Evolutionary conservation across 2,888 invertebrate genomes (phyloP), one percentile per base, ranked within the genome.

Genomic region (Scaptodrosophila latifasciaeformis): DNA sequence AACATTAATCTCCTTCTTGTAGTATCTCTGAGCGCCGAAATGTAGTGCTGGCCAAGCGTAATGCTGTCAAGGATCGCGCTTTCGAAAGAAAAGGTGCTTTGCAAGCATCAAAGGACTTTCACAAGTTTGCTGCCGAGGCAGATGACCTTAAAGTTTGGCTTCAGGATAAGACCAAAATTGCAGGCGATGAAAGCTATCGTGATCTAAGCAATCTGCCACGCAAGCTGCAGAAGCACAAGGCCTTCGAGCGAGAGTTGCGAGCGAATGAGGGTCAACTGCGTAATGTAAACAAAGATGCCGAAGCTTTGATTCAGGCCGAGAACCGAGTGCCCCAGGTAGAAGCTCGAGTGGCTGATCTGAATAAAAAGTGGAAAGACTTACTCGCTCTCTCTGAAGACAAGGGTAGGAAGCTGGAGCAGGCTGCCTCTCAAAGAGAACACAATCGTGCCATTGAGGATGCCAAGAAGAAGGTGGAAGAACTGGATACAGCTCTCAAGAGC

Each of bases 171-270:
- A 91, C 93, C 47, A 92, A 93, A 82, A 94, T 95, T 0, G 97
- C 97, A 0, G 92, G 92, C 1, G 97, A 98, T 76, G 96, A 97
- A 85, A 96, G 93, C 58, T 97, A 97, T 86, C 88, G 96, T 13
- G 97, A 97, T 81, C 87, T 97, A 13, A 92, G 90, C 34, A 97
- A 98, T 84, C 86, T 96, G 62, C 96, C 96, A 65, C 89, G 96
- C 1, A 97, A 97, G 84, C 87, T 97, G 1, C 96, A 97, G 86
- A 97, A 97, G 82, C 99, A 99, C 83, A 96, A 97, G 85, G 97
- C 98, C 0, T 98, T 99, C 82, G 97, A 98, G 81, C 89, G 97
- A 1, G 99, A 99, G 83, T 87, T 99, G 15, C 90, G 95, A 43
- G 96, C 98, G 1, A 99, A 98, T 81, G 96, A 98, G 85, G 96